A percentile compares a stretch with the other conserved stretches of the same genome.
Conservation (phyloP, 2,888 invertebrate species). For the Acronicta leporina region DNA sequence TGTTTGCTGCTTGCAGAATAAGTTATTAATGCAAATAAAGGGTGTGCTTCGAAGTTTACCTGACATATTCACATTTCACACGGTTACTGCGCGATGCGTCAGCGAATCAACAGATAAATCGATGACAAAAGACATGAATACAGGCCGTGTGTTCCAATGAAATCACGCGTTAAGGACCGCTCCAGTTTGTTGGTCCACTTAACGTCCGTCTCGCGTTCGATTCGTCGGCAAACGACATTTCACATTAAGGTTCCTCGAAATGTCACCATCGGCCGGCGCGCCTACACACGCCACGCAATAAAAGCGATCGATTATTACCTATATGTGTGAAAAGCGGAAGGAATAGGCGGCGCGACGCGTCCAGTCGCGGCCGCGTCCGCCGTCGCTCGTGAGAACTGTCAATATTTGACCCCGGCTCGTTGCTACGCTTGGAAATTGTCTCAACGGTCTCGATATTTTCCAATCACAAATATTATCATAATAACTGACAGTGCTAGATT, state of each 20-base stretch:
- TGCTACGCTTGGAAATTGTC: conserved; percentile 86
- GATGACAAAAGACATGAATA: conserved; percentile 57
- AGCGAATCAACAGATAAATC: conserved; percentile 58
- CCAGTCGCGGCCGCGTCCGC: conserved; percentile 79
- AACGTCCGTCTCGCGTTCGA: conserved; percentile 71
- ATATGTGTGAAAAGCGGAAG: conserved; percentile 89
- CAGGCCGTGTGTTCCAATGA: conserved; percentile 61
- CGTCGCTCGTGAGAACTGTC: conserved; percentile 86
- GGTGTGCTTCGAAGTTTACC: conserved; percentile 70
- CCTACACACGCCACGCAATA: conserved; percentile 83
- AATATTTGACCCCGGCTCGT: conserved; percentile 83
- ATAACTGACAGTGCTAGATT: conserved; percentile 63
- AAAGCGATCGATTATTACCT: conserved; percentile 88
- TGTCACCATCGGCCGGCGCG: conserved; percentile 75
- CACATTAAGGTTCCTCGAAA: conserved; percentile 83
- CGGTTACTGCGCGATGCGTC: conserved; percentile 59
- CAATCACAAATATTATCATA: conserved; percentile 80
- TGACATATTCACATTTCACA: conserved; percentile 73
- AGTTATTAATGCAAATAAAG: conserved; percentile 79
- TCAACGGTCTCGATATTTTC: conserved; percentile 86
- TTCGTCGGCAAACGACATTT: conserved; percentile 73
- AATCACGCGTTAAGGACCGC: conserved; percentile 65
- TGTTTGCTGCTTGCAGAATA: conserved; percentile 80
- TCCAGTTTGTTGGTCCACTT: conserved; percentile 79
- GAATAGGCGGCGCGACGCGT: conserved; percentile 71